phyloP scores from a whole-genome alignment of 53 echinoderm and acorn worm species.

The Crossaster papposus region DNA sequence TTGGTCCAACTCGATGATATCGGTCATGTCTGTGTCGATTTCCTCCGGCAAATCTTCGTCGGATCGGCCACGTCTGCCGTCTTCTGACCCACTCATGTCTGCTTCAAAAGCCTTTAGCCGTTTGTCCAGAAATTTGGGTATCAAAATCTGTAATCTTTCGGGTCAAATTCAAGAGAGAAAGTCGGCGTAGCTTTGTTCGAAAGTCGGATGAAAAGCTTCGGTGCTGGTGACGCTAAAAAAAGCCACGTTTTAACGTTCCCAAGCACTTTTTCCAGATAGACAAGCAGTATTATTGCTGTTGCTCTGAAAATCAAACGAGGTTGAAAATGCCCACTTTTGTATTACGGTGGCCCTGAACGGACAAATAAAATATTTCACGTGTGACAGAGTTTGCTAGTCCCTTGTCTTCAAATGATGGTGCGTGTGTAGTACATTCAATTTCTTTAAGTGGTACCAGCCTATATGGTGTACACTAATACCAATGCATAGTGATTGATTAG shows the following conservation, averaged over 20 bases:
- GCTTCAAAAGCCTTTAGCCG: not conserved
- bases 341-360: not conserved
- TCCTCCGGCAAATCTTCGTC: conserved; percentile 29
- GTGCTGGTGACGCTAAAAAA: not conserved
- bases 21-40: conserved; percentile 34
- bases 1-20: conserved; percentile 41
- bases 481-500: too few species aligned
- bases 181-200: not conserved
- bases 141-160: not conserved
- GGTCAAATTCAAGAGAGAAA: not conserved
- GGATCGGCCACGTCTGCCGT: not conserved
- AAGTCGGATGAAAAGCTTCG: not conserved
- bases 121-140: not conserved
- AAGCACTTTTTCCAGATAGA: not conserved
- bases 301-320: not conserved
- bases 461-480: not conserved
- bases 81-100: conserved; percentile 4
- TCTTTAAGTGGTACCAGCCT: not conserved
- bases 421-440: not conserved
- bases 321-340: not conserved
- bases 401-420: not conserved
- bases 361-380: not conserved
- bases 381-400: too few species aligned
- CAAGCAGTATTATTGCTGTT: not conserved
- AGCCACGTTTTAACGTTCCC: conserved; percentile 24